phyloP scores from a whole-genome alignment of 2,113 vertebrate genomes.

The Tenrec ecaudatus region DNA sequence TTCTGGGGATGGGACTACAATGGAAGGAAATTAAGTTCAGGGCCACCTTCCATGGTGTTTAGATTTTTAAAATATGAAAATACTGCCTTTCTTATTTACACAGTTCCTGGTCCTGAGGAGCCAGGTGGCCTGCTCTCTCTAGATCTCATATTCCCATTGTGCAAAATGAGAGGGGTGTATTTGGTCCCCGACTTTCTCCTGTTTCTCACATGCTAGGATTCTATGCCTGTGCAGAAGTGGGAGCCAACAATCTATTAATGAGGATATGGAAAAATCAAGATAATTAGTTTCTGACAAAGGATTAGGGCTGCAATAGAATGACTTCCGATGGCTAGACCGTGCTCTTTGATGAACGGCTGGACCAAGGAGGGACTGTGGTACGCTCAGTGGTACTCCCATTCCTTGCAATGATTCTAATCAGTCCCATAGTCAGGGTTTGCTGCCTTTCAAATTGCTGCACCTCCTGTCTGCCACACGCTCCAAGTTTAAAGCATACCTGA shows the following conservation, averaged over 20 bases:
- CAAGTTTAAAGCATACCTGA: too few species aligned
- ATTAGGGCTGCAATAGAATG: too few species aligned
- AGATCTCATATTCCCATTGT: not conserved
- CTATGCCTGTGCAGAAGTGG: not conserved
- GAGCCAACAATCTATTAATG: not conserved
- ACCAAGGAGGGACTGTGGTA: too few species aligned
- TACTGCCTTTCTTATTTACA: not conserved
- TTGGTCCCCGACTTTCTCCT: not conserved
- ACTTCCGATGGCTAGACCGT: too few species aligned
- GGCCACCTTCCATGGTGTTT: not conserved
- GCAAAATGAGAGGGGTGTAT: not conserved
- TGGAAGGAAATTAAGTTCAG: constrained; percentile 2
- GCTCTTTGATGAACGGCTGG: too few species aligned
- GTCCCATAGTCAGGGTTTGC: not conserved
- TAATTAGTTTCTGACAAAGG: not conserved
- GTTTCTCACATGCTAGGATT: not conserved
- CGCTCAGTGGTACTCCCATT: not conserved
- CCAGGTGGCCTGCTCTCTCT: not conserved
- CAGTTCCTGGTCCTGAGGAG: not conserved
- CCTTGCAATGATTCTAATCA: not conserved
- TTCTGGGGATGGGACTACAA: not conserved
- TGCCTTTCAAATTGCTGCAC: not conserved
- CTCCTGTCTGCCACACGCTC: too few species aligned
- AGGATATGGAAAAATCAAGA: not conserved
- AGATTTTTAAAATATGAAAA: constrained; percentile 29